phyloP scores from a whole-genome alignment of 2,797 vertebrate genomes.

The Bradypodion pumilum region DNA sequence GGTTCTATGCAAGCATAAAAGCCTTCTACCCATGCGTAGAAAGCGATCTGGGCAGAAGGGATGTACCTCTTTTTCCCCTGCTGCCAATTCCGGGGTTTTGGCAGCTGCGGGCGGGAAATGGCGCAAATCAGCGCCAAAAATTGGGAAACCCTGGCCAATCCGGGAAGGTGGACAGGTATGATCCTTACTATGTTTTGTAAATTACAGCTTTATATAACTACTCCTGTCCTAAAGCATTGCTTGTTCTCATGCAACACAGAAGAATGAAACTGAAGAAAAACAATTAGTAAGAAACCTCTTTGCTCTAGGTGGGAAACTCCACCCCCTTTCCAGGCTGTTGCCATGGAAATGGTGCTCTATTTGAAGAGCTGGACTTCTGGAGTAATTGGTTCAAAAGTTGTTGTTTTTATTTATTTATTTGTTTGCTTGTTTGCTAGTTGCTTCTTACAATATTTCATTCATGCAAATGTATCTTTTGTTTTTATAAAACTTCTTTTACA shows the following conservation, averaged over 20 bases:
- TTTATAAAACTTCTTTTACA: too few species aligned
- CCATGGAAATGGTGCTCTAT: slow-evolving; percentile 34
- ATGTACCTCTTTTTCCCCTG: too few species aligned
- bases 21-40: too few species aligned
- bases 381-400: slow-evolving; percentile 25
- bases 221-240: not conserved
- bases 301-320: not conserved
- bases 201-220: not conserved
- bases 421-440: slow-evolving; percentile 21
- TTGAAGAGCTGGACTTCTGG: slow-evolving; percentile 28
- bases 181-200: not conserved
- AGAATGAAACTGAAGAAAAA: not conserved
- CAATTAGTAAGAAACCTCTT: not conserved
- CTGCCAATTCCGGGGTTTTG: too few species aligned
- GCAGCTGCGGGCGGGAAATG: too few species aligned
- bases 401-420: not conserved
- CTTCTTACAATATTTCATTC: not conserved
- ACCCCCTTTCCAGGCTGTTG: not conserved
- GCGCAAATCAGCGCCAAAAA: too few species aligned
- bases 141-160: too few species aligned
- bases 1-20: too few species aligned
- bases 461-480: slow-evolving; percentile 17
- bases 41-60: too few species aligned
- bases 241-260: not conserved
- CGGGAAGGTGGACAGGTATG: too few species aligned